A percentile compares a stretch with the other conserved stretches of the same genome.
Evolutionary conservation across 2,797 vertebrate species (phyloP).

Genomic region (Epinephelus awoara): DNA sequence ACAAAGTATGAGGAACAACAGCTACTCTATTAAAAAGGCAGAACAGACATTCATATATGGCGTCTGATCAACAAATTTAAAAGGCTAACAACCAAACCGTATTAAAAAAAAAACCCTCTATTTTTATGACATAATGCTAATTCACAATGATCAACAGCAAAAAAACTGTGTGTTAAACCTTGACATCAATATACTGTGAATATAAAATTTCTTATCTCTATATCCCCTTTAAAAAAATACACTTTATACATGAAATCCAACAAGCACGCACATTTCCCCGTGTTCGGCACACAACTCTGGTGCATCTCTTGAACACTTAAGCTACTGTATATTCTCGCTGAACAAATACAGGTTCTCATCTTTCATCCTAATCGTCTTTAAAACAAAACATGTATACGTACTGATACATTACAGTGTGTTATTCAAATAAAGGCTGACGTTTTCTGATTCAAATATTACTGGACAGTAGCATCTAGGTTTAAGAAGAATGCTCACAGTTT

Average conservation of each 20-base stretch:
- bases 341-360: conserved; percentile 7
- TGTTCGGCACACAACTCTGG: conserved; percentile 29
- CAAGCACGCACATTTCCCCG: conserved; percentile 26
- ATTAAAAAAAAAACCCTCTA: conserved; percentile 10
- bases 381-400: conserved; percentile 41
- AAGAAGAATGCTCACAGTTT: conserved; percentile 49
- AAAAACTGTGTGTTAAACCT: conserved; percentile 45
- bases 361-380: conserved; percentile 21
- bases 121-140: conserved; percentile 37
- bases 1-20: conserved; percentile 16
- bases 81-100: conserved; percentile 19
- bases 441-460: conserved; percentile 25
- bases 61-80: conserved; percentile 38
- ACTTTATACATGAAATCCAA: conserved; percentile 75
- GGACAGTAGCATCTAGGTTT: conserved; percentile 14
- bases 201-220: conserved; percentile 78
- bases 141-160: conserved; percentile 46
- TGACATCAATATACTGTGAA: conserved; percentile 62
- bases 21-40: conserved; percentile 11
- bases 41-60: conserved; percentile 26
- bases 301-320: conserved; percentile 36
- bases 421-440: conserved; percentile 31
- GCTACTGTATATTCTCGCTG: conserved; percentile 31
- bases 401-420: conserved; percentile 25
- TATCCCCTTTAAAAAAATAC: conserved; percentile 81